Evolutionary conservation across 92 coral and sea anemone species (phyloP).

Genomic region (Porites lobata): DNA sequence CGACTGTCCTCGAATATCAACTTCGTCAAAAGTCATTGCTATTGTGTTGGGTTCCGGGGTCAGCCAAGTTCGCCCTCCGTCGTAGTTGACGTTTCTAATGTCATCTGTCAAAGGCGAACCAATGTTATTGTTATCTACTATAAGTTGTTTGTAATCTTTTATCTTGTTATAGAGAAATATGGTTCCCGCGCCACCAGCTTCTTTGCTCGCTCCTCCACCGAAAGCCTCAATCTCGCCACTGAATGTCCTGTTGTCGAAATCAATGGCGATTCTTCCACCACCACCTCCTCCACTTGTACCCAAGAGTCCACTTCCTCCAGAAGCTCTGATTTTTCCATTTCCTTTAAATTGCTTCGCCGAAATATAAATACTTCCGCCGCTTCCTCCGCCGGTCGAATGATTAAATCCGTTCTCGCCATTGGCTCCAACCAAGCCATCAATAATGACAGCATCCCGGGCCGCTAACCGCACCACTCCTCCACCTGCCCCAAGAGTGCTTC

Average conservation of each 20-base stretch:
- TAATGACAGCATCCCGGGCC: constrained; percentile 55
- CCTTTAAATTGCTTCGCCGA: constrained; percentile 74
- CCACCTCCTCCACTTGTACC: constrained; percentile 93
- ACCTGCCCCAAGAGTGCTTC: constrained; percentile 84
- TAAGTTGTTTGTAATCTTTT: constrained; percentile 59
- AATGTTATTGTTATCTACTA: constrained; percentile 86
- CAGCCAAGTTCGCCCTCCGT: constrained; percentile 97
- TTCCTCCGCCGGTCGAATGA: constrained; percentile 83
- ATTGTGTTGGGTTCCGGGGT: constrained; percentile 81
- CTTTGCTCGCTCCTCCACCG: constrained; percentile 84
- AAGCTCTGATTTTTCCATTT: constrained; percentile 81
- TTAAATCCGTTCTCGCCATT: constrained; percentile 75
- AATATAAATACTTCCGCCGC: constrained; percentile 97
- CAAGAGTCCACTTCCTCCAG: constrained; percentile 85
- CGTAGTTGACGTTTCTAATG: constrained; percentile 74
- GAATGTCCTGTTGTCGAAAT: constrained; percentile 85
- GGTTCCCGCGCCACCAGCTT: constrained; percentile 96
- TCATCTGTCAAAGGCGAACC: constrained; percentile 93
- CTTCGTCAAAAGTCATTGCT: constrained; percentile 76
- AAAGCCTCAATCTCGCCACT: constrained; percentile 84
- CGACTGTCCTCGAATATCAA: constrained; percentile 92
- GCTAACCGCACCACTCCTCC: constrained; percentile 88
- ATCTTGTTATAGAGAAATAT: constrained; percentile 61
- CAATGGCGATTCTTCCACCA: constrained; percentile 86
- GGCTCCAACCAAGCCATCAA: constrained; percentile 87